These are phyloP conservation scores for Ptilorrhoa leucosticta DNA, from an alignment of 2,113 vertebrate species.

Conservation along the genomic window DNA sequence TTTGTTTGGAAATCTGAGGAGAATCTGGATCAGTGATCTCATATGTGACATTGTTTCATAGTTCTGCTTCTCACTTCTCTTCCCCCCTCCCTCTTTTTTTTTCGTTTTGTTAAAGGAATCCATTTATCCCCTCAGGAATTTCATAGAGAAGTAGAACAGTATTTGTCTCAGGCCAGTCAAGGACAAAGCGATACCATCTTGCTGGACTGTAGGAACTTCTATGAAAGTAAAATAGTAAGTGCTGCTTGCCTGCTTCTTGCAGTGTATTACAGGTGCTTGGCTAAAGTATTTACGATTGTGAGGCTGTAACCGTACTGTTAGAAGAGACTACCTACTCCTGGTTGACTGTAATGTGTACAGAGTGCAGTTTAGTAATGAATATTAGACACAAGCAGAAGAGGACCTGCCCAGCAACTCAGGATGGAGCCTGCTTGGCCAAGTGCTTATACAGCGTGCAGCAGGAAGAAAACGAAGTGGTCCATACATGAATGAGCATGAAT, in stretches of 20 bases:
- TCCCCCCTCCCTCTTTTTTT: fast-evolving
- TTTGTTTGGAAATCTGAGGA: neutral
- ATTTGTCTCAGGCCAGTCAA: conserved; percentile 73
- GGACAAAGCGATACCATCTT: conserved; percentile 81
- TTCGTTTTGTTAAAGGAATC: conserved; percentile 71
- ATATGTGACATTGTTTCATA: neutral
- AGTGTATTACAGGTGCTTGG: neutral
- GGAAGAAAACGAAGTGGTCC: neutral
- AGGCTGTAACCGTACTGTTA: neutral
- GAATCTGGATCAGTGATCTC: neutral
- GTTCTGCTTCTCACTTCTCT: neutral
- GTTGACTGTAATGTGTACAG: neutral
- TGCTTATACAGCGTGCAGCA: neutral
- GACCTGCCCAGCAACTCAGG: neutral
- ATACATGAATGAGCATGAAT: neutral
- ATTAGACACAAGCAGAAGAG: neutral
- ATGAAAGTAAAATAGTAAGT: conserved; percentile 98
- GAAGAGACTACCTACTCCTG: neutral
- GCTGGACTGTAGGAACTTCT: conserved; percentile 96
- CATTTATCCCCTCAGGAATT: conserved; percentile 91
- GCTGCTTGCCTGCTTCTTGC: neutral
- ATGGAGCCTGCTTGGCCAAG: neutral
- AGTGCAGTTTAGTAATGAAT: neutral
- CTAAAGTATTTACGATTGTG: neutral
- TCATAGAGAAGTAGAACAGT: conserved; percentile 86